phyloP scores from a whole-genome alignment of 2,888 invertebrate species.

The Polylopha cassiicola region DNA sequence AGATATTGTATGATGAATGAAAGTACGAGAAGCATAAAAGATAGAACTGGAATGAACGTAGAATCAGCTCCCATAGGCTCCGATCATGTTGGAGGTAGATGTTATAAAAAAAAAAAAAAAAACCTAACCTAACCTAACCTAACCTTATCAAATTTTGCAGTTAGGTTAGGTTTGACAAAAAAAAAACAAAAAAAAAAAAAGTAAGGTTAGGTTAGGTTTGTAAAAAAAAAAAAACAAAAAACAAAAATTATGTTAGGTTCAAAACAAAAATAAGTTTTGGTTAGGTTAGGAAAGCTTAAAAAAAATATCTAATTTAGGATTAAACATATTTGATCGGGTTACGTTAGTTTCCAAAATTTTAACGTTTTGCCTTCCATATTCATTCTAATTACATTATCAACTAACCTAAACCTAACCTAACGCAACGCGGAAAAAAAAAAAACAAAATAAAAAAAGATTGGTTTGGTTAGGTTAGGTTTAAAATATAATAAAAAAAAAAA shows the following conservation, averaged over 20 bases:
- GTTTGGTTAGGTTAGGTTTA: slow-evolving; percentile 3
- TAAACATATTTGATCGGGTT: slow-evolving; percentile 23
- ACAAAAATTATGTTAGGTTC: slow-evolving; percentile 12
- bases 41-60: not conserved
- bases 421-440: not conserved
- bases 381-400: not conserved
- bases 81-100: too few species aligned
- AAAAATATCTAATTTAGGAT: slow-evolving; percentile 18
- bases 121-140: too few species aligned
- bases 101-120: too few species aligned
- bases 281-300: slow-evolving; percentile 16
- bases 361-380: too few species aligned
- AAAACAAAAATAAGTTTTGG: slow-evolving; percentile 7
- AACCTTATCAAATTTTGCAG: too few species aligned
- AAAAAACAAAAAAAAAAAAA: slow-evolving; percentile 18
- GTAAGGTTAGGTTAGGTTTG: slow-evolving; percentile 22
- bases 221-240: slow-evolving; percentile 21
- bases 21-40: too few species aligned
- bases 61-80: not conserved
- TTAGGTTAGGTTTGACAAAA: slow-evolving; percentile 17
- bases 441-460: not conserved
- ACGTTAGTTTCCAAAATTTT: slow-evolving; percentile 18
- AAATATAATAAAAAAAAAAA: slow-evolving; percentile 2
- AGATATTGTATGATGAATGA: too few species aligned
- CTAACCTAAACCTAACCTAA: not conserved